Evolutionary conservation across 35 echinoderm and acorn worm species (phyloP), one percentile per base, ranked within the genome.

Genomic region (Diadema setosum): DNA sequence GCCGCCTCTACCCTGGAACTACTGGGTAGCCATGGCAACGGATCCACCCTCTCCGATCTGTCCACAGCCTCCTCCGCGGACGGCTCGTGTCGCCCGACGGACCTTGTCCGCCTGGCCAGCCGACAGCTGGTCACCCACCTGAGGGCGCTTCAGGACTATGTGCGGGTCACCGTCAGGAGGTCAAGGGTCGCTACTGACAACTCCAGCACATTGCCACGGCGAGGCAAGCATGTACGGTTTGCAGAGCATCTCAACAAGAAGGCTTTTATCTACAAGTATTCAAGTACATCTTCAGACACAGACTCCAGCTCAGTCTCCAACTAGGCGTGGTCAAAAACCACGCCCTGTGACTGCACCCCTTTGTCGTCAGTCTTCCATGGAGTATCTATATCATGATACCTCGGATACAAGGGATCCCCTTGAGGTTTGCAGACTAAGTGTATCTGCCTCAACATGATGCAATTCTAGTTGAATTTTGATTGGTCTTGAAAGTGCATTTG

Each of bases 21-120:
- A 39, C 52, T 90, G 8, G n/a, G 69, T 50, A 27, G n/a, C 35
- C 60, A 44, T 20, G 9, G 32, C 35, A 27, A 44, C 81, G 0
- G 23, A 24, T 9, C 59, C 26, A 4, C 60, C 59, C 12, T 65
- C 42, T 90, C 88, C 41, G 57, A 70, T 5, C 41, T 33, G 7
- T 84, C 88, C 11, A 44, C 88, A 5, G 35, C 58, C 5, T 83
- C 80, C 12, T 83, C 58, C 16, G 70, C n/a, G 5, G 81, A 57
- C 23, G 24, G 39, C 25, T 59, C 88, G 29, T 46, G 41, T 16
- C 88, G 88, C 1, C 88, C 88, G 41, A 90, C 59, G 18, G 80
- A 90, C 57, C 33, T 90, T 24, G 88, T 90, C 24, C 44, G 56
- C 5, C 81, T 90, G 0, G 88, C 88, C 25, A 81, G 88, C 24